Evolutionary conservation across 2,888 invertebrate genomes (phyloP), one percentile per base, ranked within the genome.

Genomic region (Selenia dentaria): DNA sequence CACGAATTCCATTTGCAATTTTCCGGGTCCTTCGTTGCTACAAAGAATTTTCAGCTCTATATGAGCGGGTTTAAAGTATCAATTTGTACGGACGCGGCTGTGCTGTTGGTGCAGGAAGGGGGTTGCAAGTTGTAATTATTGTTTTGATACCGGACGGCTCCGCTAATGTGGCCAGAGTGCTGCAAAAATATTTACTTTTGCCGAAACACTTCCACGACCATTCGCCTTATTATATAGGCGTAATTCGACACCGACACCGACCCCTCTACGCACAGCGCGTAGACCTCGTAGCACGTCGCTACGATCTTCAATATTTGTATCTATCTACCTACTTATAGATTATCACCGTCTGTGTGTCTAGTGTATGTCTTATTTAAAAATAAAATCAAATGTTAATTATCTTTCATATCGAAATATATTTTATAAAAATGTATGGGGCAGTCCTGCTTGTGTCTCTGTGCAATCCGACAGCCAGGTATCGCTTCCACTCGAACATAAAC

Each of bases 111-210:
- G 27, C 22, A 28, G 28, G 35, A 16, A 26, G 34, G 39, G 25
- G 14, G 20, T 22, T 40, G 38, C 44, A 22, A 41, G 35, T 47
- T 42, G 44, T 54, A 49, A 47, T 56, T 45, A 54, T 58, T 62
- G 59, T 63, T 56, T 16, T 41, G 37, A 43, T 45, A 43, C 39
- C 33, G 40, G 28, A 24, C 37, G 43, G 27, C 46, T 10, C 13
- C 49, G 54, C 58, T 62, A 66, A 62, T 62, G 62, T 57, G 56
- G 49, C 38, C 38, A n/a, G 54, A 66, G 63, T 59, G 62, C 54
- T 65, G 50, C 50, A 49, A 67, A 33, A 70, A 73, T 68, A 71
- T 73, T 71, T 51, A 54, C 48, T 51, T 39, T 57, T 6, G 35
- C 43, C 46, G 31, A 50, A 53, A 50, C 28, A 14, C 11, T 28